Base-by-base conservation (phyloP, 2,888 invertebrate species). In the Pristionchus entomophagus region DNA sequence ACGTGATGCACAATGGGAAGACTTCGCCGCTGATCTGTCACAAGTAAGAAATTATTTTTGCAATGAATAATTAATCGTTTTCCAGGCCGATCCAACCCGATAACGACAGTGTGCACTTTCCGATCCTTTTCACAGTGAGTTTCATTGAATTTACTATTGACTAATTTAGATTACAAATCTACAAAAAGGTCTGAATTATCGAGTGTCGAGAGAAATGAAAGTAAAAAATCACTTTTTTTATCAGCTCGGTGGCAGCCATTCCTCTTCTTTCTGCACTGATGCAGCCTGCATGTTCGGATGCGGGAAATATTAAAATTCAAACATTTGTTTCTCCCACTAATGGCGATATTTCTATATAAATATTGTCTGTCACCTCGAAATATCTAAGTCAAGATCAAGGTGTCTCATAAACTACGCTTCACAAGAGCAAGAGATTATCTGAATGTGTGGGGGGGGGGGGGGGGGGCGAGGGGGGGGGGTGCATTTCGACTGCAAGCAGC, bases 1-100 rank as follows among this genome's bases (percentile, higher is more conserved):
- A 69, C 69, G 38, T 69, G 22, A 69, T 69, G 69, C 69, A 69
- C 35, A 69, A 41, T n/a, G 69, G 41, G 41, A 69, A 69, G n/a
- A 14, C 35, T 0, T 62, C 62, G 19, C 38, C 69, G 22, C n/a
- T 69, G 22, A n/a, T 69, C 14, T 69, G 69, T 38, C 69, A 69
- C 41, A 69, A 22, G 69, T 69, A 19, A 22, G 69, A 38, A 29
- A 65, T 35, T 5, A 4, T 8, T 10, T 38, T 19, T n/a, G n/a
- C 6, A 19, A 38, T 6, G 38, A 38, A 19, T 4, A 19, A 69
- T 17, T 19, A 3, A 35, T n/a, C n/a, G n/a, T n/a, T n/a, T 38
- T 41, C 6, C 69, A 69, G 69, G 6, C 69, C 69, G 5, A 69
- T 69, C n/a, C 69, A 35, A 69, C 69, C 69, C 0, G 69, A 69